Conservation (phyloP, 2,113 vertebrate genomes). For the Sinosuthora webbiana region DNA sequence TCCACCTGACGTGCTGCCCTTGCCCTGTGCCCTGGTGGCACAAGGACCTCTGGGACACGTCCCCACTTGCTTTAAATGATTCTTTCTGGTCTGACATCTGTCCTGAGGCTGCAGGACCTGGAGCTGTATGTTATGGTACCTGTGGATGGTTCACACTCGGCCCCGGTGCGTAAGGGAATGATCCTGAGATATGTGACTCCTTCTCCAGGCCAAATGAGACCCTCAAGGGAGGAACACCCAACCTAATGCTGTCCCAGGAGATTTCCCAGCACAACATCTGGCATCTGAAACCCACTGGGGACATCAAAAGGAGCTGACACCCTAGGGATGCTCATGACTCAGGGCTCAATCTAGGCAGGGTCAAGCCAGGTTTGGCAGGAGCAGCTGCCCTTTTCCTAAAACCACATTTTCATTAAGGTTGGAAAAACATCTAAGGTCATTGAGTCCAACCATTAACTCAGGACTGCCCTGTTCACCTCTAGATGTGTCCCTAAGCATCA, state of each 20-base stretch:
- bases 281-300: neutral
- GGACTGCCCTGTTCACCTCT: neutral
- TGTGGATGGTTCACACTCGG: neutral
- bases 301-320: neutral
- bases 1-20: neutral
- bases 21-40: fast-evolving
- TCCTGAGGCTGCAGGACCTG: neutral
- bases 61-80: neutral
- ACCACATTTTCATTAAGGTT: neutral
- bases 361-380: neutral
- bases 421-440: neutral
- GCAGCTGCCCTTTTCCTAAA: neutral
- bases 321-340: fast-evolving
- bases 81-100: neutral
- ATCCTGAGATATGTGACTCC: fast-evolving
- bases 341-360: neutral
- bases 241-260: neutral
- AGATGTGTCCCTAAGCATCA: neutral
- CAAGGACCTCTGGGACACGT: neutral
- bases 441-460: too few relatives aligned
- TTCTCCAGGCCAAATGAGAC: neutral
- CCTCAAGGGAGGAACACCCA: neutral
- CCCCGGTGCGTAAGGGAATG: neutral
- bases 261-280: neutral
- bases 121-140: neutral